Conservation (phyloP, 2,113 vertebrate genomes). For the Cardinalis cardinalis region DNA sequence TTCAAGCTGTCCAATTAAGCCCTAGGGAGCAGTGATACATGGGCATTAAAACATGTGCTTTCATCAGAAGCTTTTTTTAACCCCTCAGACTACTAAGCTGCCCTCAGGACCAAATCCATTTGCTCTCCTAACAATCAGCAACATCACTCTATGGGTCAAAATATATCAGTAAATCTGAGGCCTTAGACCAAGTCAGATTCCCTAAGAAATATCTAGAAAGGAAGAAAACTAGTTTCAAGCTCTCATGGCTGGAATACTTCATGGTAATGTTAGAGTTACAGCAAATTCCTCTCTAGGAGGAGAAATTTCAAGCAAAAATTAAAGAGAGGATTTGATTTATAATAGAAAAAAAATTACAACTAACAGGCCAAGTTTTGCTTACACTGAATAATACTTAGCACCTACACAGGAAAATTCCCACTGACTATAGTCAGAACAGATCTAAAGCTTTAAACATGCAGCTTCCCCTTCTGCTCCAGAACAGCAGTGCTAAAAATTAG, state of each 20-base stretch:
- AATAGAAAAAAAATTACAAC: slow-evolving; percentile 15
- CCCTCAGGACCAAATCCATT: not conserved
- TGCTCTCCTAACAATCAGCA: not conserved
- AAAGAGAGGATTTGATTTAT: slow-evolving; percentile 19
- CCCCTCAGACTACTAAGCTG: not conserved
- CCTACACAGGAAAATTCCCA: slow-evolving; percentile 60
- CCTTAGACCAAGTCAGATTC: not conserved
- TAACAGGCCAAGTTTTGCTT: slow-evolving; percentile 22
- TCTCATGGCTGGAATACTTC: not conserved
- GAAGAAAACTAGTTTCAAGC: not conserved
- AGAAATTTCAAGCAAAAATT: slow-evolving; percentile 38
- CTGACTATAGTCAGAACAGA: slow-evolving; percentile 22
- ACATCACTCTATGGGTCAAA: not conserved
- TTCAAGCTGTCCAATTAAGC: not conserved
- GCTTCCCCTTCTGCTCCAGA: not conserved
- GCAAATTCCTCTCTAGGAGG: slow-evolving; percentile 4
- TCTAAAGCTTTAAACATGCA: slow-evolving; percentile 17
- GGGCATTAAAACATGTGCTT: not conserved
- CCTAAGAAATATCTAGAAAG: slow-evolving; percentile 5
- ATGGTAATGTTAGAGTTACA: not conserved
- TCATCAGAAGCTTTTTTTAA: not conserved
- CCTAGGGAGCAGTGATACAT: not conserved
- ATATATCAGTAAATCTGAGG: not conserved
- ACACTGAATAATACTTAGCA: slow-evolving; percentile 55
- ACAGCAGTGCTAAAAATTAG: slow-evolving; percentile 13